Evolutionary conservation across 2,113 vertebrate genomes (phyloP).

Genomic region (Pholis gunnellus): DNA sequence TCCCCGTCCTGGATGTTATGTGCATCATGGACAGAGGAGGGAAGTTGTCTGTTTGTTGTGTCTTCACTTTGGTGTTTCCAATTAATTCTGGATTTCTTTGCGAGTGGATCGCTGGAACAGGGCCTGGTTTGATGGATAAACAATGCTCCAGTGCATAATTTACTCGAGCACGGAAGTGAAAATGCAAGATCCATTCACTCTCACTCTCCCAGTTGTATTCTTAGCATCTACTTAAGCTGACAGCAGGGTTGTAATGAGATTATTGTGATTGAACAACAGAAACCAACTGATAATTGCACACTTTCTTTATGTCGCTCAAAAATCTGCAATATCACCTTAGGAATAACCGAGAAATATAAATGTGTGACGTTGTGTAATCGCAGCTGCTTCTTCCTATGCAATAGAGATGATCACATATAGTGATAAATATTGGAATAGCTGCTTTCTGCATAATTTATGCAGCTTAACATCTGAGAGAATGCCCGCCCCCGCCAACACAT

Average conservation of each 20-base stretch:
- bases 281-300: slow-evolving; percentile 36
- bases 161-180: slow-evolving; percentile 61
- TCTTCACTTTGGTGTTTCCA: slow-evolving; percentile 75
- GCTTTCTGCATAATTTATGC: slow-evolving; percentile 81
- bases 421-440: slow-evolving; percentile 80
- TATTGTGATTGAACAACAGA: slow-evolving; percentile 44
- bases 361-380: slow-evolving; percentile 27
- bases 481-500: slow-evolving; percentile 57
- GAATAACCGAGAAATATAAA: slow-evolving; percentile 32
- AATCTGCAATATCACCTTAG: slow-evolving; percentile 11
- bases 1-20: slow-evolving; percentile 48
- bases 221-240: slow-evolving; percentile 63
- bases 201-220: slow-evolving; percentile 58
- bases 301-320: slow-evolving; percentile 20
- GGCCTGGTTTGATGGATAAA: slow-evolving; percentile 79
- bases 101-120: slow-evolving; percentile 71
- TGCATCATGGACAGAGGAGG: slow-evolving; percentile 61
- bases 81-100: slow-evolving; percentile 79
- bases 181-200: slow-evolving; percentile 65
- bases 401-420: slow-evolving; percentile 62
- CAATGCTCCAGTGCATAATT: slow-evolving; percentile 80
- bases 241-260: slow-evolving; percentile 62
- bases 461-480: slow-evolving; percentile 79
- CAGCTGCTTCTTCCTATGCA: slow-evolving; percentile 30
- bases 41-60: slow-evolving; percentile 61